These are phyloP conservation scores for Dreissena rostriformis DNA, from an alignment of 1,140 invertebrate genomes.

Conservation along the genomic window DNA sequence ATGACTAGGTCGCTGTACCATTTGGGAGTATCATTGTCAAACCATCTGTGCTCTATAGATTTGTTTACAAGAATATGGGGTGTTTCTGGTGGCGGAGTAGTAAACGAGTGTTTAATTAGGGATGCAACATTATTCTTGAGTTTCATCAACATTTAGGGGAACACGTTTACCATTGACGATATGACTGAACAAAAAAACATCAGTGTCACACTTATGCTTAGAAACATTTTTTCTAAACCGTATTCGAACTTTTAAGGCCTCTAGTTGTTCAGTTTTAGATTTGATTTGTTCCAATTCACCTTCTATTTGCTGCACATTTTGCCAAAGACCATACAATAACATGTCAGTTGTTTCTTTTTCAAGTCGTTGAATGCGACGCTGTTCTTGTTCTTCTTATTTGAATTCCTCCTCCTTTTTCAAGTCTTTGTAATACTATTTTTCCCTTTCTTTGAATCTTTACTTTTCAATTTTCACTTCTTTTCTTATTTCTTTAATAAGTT, in stretches of 20 bases:
- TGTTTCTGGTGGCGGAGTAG: background rate
- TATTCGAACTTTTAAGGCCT: conserved; percentile 25
- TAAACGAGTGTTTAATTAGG: background rate
- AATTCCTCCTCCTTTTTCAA: conserved; percentile 7
- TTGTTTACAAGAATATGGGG: conserved; percentile 11
- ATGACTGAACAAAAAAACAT: conserved; percentile 1
- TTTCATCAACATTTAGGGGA: conserved; percentile 6
- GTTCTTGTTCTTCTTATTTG: background rate
- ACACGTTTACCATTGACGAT: background rate
- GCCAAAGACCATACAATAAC: conserved; percentile 30
- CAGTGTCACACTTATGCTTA: conserved; percentile 4
- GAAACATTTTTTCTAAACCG: conserved; percentile 30
- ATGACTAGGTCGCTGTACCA: conserved; percentile 25
- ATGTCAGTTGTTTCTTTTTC: conserved; percentile 20
- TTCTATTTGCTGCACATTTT: background rate
- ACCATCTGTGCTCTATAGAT: conserved; percentile 17
- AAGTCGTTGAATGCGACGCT: background rate
- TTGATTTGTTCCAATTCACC: conserved; percentile 1
- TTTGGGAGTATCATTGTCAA: conserved; percentile 3
- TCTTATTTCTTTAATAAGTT: conserved; percentile 1
- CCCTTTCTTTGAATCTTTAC: conserved; percentile 19
- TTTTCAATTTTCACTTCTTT: conserved; percentile 11
- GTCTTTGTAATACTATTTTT: background rate
- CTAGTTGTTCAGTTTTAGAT: conserved; percentile 7
- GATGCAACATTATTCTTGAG: conserved; percentile 17